Percentiles rank a stretch among this genome's conserved stretches.
phyloP scores from a whole-genome alignment of 2,888 invertebrate genomes.

The Ophioninae sp. region DNA sequence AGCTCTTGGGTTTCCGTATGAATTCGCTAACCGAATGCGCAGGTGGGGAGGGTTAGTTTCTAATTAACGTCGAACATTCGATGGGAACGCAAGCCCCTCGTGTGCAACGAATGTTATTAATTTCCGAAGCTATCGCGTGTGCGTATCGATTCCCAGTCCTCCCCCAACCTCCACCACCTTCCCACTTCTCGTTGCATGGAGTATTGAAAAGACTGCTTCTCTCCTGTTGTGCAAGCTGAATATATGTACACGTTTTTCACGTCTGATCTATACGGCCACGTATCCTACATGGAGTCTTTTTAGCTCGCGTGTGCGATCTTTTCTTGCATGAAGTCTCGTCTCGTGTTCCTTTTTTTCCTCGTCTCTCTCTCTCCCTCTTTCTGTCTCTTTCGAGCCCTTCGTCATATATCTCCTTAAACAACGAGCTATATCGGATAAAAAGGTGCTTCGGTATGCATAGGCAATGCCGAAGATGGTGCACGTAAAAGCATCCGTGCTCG shows the following conservation, averaged over 20 bases:
- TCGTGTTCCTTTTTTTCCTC: conserved; percentile 6
- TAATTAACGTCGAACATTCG: conserved; percentile 45
- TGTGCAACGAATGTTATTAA: conserved; percentile 15
- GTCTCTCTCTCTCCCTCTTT: neutral
- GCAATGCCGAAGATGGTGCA: conserved; percentile 34
- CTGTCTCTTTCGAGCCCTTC: neutral
- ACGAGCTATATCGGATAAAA: conserved; percentile 48
- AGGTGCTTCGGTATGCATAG: conserved; percentile 59
- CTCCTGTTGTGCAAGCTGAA: neutral
- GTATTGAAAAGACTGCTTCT: neutral
- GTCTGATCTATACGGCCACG: neutral
- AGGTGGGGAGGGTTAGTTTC: conserved; percentile 18
- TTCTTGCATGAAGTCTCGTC: conserved; percentile 1
- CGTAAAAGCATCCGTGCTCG: conserved; percentile 36
- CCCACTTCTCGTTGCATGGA: neutral
- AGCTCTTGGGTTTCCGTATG: conserved; percentile 2
- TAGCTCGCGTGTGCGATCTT: conserved; percentile 11
- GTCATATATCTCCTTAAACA: conserved; percentile 28
- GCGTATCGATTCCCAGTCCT: neutral
- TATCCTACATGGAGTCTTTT: neutral
- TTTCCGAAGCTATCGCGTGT: conserved; percentile 4
- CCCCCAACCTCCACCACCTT: no score
- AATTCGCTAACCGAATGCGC: neutral
- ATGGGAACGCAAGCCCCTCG: neutral
- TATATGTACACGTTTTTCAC: neutral